phyloP scores from a whole-genome alignment of 2,797 vertebrate genomes.

The Tokudaia tokunoshimensis region DNA sequence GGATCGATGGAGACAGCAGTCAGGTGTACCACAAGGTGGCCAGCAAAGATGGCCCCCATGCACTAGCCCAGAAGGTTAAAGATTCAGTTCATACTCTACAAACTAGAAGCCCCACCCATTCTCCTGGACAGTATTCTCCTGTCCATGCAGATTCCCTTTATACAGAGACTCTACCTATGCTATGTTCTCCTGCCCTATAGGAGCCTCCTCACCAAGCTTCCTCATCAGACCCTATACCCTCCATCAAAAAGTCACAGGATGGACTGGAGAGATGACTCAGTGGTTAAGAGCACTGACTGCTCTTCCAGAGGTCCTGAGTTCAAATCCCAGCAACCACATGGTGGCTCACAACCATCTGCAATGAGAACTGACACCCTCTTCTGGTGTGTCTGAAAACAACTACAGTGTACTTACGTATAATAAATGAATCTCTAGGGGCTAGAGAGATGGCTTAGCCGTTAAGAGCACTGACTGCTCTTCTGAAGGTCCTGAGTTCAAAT shows the following conservation, averaged over 20 bases:
- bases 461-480: too few relatives aligned
- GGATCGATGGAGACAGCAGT: conserved; percentile 95
- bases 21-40: conserved; percentile 95
- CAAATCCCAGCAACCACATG: too few relatives aligned
- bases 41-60: conserved; percentile 92
- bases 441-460: too few relatives aligned
- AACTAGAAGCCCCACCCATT: background rate
- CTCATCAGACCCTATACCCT: background rate
- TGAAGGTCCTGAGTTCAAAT: too few relatives aligned
- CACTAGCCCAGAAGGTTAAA: conserved; percentile 91
- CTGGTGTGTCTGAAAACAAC: too few relatives aligned
- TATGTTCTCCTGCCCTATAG: background rate
- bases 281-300: too few relatives aligned
- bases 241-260: background rate
- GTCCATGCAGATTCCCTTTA: background rate
- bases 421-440: too few relatives aligned
- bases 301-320: too few relatives aligned
- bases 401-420: too few relatives aligned
- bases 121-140: background rate
- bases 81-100: conserved; percentile 70
- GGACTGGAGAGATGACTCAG: too few relatives aligned
- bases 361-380: too few relatives aligned
- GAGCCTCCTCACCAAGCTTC: background rate
- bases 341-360: too few relatives aligned
- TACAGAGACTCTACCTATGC: background rate